A percentile compares a stretch with the other conserved stretches of the same genome.
These are phyloP conservation scores for Siniperca obscura DNA, from an alignment of 2,797 vertebrate species.

Conservation along the genomic window DNA sequence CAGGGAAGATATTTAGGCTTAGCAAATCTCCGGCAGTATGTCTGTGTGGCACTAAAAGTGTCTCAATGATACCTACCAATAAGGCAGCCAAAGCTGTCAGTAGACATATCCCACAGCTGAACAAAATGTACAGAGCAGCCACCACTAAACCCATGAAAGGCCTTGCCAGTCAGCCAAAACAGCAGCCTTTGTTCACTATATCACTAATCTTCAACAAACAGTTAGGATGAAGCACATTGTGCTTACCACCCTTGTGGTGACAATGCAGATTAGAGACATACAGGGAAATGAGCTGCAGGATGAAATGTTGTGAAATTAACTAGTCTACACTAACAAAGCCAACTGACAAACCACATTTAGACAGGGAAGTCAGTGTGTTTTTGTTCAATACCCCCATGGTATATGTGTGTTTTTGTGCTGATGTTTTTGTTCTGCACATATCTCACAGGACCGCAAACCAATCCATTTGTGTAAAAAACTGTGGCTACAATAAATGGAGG, in stretches of 20 bases:
- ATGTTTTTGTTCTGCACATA: constrained; percentile 27
- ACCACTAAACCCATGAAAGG: constrained; percentile 74
- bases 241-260: constrained; percentile 48
- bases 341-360: constrained; percentile 48
- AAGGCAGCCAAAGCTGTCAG: constrained; percentile 50
- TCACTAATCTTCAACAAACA: constrained; percentile 66
- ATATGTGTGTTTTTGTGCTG: constrained; percentile 6
- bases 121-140: constrained; percentile 68
- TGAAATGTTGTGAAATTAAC: constrained; percentile 60
- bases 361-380: constrained; percentile 22
- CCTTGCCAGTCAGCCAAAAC: constrained; percentile 67
- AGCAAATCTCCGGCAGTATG: constrained; percentile 40
- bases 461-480: constrained; percentile 15
- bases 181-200: constrained; percentile 62
- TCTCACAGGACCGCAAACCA: constrained; percentile 14
- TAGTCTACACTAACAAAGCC: constrained; percentile 47
- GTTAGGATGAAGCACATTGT: constrained; percentile 53
- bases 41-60: constrained; percentile 29
- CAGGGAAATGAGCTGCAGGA: constrained; percentile 43
- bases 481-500: constrained; percentile 4
- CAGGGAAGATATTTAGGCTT: constrained; percentile 48
- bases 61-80: constrained; percentile 41
- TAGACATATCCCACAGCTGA: constrained; percentile 56
- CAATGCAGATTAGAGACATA: constrained; percentile 60
- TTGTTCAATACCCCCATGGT: constrained; percentile 2